Evolutionary conservation across 2,888 invertebrate species (phyloP).

Genomic region (Rugalucina vietnamica): DNA sequence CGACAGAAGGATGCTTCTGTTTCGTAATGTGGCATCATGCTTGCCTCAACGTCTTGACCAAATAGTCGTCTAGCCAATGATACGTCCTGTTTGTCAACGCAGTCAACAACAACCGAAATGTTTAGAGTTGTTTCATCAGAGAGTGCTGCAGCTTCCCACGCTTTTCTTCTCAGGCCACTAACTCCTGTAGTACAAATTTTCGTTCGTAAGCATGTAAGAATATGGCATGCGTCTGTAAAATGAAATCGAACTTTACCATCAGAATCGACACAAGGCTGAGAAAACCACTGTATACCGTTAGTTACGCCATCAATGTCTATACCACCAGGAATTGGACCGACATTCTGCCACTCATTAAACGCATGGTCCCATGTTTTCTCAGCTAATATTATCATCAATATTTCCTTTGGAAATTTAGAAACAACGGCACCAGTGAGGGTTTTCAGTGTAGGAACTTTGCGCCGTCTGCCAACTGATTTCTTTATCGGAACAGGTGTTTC

Average conservation of each 20-base stretch:
- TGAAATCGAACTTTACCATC: conserved; percentile 35
- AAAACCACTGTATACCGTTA: conserved; percentile 21
- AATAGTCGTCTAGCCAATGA: conserved; percentile 38
- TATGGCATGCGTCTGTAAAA: conserved; percentile 43
- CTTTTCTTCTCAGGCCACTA: conserved; percentile 27
- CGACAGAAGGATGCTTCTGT: conserved; percentile 31
- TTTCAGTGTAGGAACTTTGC: background rate
- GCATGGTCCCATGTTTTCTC: background rate
- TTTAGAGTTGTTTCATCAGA: conserved; percentile 31
- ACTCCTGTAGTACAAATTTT: conserved; percentile 54
- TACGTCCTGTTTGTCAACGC: conserved; percentile 50
- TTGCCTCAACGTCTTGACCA: conserved; percentile 30
- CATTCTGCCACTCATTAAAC: background rate
- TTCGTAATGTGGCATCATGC: background rate
- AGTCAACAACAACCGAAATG: conserved; percentile 38
- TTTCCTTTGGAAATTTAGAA: background rate
- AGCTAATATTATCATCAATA: background rate
- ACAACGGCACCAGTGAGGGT: background rate
- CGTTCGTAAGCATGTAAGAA: conserved; percentile 48
- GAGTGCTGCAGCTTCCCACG: conserved; percentile 45
- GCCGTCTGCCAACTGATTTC: background rate
- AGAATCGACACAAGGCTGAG: conserved; percentile 12
- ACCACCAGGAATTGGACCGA: background rate
- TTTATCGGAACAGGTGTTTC: background rate
- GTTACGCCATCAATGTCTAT: background rate